Evolutionary conservation across 2,888 invertebrate genomes (phyloP), one percentile per base, ranked within the genome.

Genomic region (Eupithecia insigniata): DNA sequence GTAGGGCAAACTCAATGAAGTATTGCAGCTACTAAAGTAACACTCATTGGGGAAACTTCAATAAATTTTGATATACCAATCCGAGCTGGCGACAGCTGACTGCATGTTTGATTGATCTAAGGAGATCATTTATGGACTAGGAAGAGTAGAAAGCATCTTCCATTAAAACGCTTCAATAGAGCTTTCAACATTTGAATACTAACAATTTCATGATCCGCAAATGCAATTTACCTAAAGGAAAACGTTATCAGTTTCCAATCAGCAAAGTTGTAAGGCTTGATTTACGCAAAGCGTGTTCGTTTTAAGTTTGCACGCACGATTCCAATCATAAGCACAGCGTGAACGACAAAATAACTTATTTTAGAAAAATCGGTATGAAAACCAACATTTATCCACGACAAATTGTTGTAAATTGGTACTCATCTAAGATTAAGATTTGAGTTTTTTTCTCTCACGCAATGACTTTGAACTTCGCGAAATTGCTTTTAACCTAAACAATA

Each of bases 261-360:
- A 74, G 69, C 58, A 74, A 36, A 75, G 62, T 69, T 72, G 60
- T 73, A 76, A 72, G 71, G 73, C 46, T 69, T 73, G 71, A 73
- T 77, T 77, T 75, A 76, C 71, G 73, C 62, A 73, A 71, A 77
- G 70, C 69, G 69, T 75, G 72, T 72, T 74, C 69, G 67, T 64
- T 69, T 30, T 43, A 71, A 61, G 65, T 83, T 84, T 76, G 81
- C 84, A 86, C 86, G 90, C 89, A 89, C 90, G 86, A 81, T 81
- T 76, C 69, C 73, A 82, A 88, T 89, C 85, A 80, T 74, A 76
- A 78, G 77, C 89, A 60, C 89, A 90, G 88, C 89, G 82, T 84
- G 89, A 79, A 84, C 80, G 81, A 83, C 84, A 76, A 82, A 83
- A 74, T 76, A 78, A 81, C 79, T 80, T 76, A 72, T 72, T 78